These are phyloP conservation scores for Cephalopholis sonnerati DNA, from an alignment of 2,113 vertebrate species.

Conservation along the genomic window DNA sequence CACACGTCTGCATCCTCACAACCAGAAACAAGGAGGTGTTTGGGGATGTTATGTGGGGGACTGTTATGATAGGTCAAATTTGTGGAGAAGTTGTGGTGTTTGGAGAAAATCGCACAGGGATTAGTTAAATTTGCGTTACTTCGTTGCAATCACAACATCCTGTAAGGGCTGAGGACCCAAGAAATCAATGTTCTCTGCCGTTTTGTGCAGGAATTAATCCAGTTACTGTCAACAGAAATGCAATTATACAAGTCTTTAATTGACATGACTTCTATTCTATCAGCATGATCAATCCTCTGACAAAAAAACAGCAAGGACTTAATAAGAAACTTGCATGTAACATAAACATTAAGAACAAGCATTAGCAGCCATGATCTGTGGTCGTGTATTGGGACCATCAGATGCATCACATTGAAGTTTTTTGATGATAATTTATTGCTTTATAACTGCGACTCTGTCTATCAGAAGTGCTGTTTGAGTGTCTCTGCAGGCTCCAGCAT, in stretches of 20 bases:
- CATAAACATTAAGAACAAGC: background rate
- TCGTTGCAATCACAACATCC: no score
- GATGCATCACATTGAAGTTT: background rate
- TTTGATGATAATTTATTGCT: background rate
- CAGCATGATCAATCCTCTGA: background rate
- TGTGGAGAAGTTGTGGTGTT: no score
- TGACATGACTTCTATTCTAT: background rate
- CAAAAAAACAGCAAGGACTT: background rate
- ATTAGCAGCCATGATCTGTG: background rate
- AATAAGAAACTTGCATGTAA: background rate
- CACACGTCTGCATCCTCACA: no score
- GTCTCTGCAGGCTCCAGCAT: conserved; percentile 61
- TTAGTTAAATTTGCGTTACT: no score
- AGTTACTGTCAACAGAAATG: background rate
- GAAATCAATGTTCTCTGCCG: background rate
- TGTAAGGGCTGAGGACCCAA: background rate
- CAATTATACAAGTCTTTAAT: background rate
- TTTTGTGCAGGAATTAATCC: background rate
- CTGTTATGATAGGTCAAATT: no score
- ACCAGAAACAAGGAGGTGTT: no score
- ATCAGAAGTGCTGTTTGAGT: conserved; percentile 24
- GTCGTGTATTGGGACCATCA: background rate
- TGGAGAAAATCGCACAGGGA: no score
- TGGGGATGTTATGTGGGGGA: no score
- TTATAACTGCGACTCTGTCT: background rate